Conservation (phyloP, 2,797 vertebrate genomes). For the Linurgus olivaceus region DNA sequence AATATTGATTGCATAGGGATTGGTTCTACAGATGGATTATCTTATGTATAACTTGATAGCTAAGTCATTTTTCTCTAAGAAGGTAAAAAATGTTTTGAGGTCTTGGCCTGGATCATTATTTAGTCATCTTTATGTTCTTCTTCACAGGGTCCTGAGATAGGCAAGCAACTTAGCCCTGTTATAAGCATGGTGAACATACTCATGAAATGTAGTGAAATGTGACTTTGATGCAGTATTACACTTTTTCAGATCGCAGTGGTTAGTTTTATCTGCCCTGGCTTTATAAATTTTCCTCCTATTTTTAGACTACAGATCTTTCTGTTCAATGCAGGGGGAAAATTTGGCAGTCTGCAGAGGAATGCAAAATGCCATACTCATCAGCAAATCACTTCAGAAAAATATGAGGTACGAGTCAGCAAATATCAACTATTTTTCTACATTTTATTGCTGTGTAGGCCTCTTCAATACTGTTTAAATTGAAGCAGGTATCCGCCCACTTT, state of each 20-base stretch:
- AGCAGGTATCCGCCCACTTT: fast-evolving
- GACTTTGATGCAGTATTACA: neutral
- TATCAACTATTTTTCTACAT: neutral
- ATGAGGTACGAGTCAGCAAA: neutral
- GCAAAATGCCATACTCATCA: neutral
- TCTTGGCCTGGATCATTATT: neutral
- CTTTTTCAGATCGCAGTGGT: neutral
- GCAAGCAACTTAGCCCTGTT: neutral
- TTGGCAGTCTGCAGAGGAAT: neutral
- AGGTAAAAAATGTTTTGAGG: neutral
- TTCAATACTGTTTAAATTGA: neutral
- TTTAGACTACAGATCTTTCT: neutral
- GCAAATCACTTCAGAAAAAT: neutral
- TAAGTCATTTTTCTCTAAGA: neutral
- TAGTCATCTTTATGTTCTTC: neutral
- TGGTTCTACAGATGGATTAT: neutral
- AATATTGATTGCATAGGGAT: neutral
- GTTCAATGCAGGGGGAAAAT: neutral
- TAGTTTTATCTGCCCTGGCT: neutral
- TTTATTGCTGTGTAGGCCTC: neutral
- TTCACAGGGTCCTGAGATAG: neutral
- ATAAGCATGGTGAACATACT: neutral
- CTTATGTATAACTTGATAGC: fast-evolving
- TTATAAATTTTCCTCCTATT: neutral
- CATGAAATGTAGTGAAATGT: neutral